phyloP scores from a whole-genome alignment of 1,140 invertebrate genomes.

The Laupala kohalensis region DNA sequence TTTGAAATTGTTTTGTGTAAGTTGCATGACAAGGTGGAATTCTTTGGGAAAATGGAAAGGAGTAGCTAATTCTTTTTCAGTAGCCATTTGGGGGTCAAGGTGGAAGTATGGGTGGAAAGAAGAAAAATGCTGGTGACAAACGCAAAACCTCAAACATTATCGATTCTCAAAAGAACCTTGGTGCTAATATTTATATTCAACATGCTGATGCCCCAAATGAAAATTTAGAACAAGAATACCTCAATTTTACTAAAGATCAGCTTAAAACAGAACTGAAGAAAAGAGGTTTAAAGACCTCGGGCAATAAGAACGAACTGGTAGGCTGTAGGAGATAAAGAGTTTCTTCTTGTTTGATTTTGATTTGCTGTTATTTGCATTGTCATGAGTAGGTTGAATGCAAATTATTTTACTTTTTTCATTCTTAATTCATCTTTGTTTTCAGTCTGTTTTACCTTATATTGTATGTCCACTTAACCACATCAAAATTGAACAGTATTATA shows the following conservation, averaged over 20 bases:
- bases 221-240: slow-evolving; percentile 2
- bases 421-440: too few species aligned
- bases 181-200: neutral
- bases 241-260: slow-evolving; percentile 39
- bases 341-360: neutral
- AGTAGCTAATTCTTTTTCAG: neutral
- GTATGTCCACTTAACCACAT: too few species aligned
- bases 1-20: too few species aligned
- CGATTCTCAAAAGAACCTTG: neutral
- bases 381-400: neutral
- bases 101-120: neutral
- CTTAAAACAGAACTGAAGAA: slow-evolving; percentile 42
- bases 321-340: slow-evolving; percentile 6
- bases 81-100: neutral
- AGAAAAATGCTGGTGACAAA: neutral
- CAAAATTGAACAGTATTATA: too few species aligned
- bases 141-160: neutral
- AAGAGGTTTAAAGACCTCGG: slow-evolving; percentile 41
- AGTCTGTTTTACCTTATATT: too few species aligned
- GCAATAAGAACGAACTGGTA: slow-evolving; percentile 50
- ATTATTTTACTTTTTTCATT: neutral
- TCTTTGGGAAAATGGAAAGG: neutral
- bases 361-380: neutral
- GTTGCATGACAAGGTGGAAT: neutral
- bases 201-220: neutral